Evolutionary conservation across 2,113 vertebrate species (phyloP), one percentile per base, ranked within the genome.

Genomic region (Bos indicus): DNA sequence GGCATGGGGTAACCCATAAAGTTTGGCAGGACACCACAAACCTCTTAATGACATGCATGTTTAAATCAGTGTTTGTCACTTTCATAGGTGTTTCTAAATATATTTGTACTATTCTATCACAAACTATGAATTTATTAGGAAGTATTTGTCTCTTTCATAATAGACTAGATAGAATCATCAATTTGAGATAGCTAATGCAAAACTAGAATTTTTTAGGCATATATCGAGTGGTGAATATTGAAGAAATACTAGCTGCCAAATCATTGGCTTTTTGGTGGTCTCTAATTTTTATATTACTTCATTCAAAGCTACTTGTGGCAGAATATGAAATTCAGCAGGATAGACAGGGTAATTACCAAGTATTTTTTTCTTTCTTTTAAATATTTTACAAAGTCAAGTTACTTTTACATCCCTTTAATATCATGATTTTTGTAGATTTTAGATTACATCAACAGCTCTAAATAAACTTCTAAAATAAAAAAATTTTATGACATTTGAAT

Each of bases 261-360:
- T 54, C 13, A 33, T 87, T 97, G 94, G 33, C 40, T 98, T 97
- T 98, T 98, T 95, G 57, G 78, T 81, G 59, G 71, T 91, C 54
- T 98, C 94, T 98, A 97, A 97, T 98, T 98, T 98, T 96, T 97
- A 36, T 97, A 84, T 96, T 96, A 91, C 15, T 78, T 74, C 98
- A 96, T 94, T 98, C 96, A 98, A 97, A 98, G 89, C 57, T 89
- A 88, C 95, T 97, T 94, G 30, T 43, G 15, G 89, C 64, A 78
- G 87, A 95, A 81, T 92, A 83, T 90, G 96, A 98, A 60, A 77
- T 85, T 71, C 92, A 62, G 86, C 77, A 83, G 9, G 48, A 97
- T 82, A 98, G 91, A 54, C 46, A 56, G 94, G 78, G 95, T 54
- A 51, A 87, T 98, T 95, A 94, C 36, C 28, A 94, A 94, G 59